Conservation (phyloP, 2,113 vertebrate genomes). For the Ictalurus punctatus region DNA sequence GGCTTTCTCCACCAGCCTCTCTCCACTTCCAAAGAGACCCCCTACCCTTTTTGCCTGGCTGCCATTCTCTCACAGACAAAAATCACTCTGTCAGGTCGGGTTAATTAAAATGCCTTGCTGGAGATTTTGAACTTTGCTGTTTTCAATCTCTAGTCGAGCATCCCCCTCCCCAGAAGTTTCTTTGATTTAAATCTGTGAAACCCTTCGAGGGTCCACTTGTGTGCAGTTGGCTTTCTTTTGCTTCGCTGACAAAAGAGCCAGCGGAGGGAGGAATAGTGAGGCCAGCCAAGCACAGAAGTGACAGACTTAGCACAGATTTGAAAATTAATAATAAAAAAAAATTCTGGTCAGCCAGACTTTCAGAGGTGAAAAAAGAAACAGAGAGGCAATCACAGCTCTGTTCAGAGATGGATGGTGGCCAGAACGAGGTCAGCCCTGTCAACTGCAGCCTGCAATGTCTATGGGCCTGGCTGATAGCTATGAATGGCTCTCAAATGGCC, state of each 20-base stretch:
- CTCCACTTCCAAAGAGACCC: conserved; percentile 49
- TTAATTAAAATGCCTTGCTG: conserved; percentile 64
- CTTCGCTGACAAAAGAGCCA: conserved; percentile 25
- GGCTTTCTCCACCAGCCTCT: conserved; percentile 45
- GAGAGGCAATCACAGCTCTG: conserved; percentile 43
- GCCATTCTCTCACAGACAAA: conserved; percentile 59
- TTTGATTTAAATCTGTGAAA: conserved; percentile 59
- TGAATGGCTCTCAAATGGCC: conserved; percentile 48
- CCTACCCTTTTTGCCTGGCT: conserved; percentile 39
- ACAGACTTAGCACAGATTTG: conserved; percentile 51
- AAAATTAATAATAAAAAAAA: conserved; percentile 51
- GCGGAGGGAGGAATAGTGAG: conserved; percentile 31
- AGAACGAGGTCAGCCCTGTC: conserved; percentile 37
- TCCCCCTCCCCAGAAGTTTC: conserved; percentile 36
- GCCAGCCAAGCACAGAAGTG: conserved; percentile 41
- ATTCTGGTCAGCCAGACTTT: conserved; percentile 33
- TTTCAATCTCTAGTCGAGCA: conserved; percentile 42
- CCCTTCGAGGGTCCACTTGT: conserved; percentile 51
- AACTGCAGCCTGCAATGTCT: conserved; percentile 34
- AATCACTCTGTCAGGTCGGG: conserved; percentile 59
- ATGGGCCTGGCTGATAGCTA: conserved; percentile 45
- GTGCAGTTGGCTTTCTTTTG: conserved; percentile 49
- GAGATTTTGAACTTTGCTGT: conserved; percentile 55
- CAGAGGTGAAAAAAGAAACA: conserved; percentile 39
- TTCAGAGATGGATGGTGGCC: conserved; percentile 42